Evolutionary conservation across 2,797 vertebrate genomes (phyloP), one percentile per base, ranked within the genome.

Genomic region (Buphagus erythrorhynchus): DNA sequence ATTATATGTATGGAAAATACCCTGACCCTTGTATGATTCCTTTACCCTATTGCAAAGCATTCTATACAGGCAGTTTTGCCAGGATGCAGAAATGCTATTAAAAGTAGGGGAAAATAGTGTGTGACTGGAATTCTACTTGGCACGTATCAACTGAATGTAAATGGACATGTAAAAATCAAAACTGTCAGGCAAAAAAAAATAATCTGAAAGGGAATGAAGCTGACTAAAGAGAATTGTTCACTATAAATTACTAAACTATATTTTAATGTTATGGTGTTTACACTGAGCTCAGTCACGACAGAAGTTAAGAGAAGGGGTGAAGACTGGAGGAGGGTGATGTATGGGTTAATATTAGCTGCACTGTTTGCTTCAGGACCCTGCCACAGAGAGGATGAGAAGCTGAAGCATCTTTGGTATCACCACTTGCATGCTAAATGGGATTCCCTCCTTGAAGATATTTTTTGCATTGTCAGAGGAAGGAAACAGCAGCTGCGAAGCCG

Each of bases 381-480:
- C 85, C 95, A 92, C 33, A 80, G 95, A 89, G 46, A 88, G 85
- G 74, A 91, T 66, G 93, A 80, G 73, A 96, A 93, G 90, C 65
- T 86, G 95, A 90, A 95, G 69, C 71, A 84, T 90, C 77, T 76
- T 48, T 59, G 67, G 71, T 73, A 78, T 95, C 90, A 90, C 61
- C 95, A 91, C 89, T 97, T 97, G 93, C 96, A 97, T 94, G 93
- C 89, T 90, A 97, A 97, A 78, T 92, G 95, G 89, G 96, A 96
- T 94, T 97, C 95, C 93, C 95, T 93, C 95, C 97, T 97, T 96
- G 95, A 97, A 97, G 97, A 97, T 87, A 97, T 96, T 95, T 96
- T 97, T 96, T 98, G 93, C 68, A 0, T 90, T 77, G 36, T 98
- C 97, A 96, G 96, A 96, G 96, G 97, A 97, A 97, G 97, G 92